A percentile compares a stretch with the other conserved stretches of the same genome.
Evolutionary conservation across 2,797 vertebrate genomes (phyloP).

Genomic region (Sebastiscus tertius): DNA sequence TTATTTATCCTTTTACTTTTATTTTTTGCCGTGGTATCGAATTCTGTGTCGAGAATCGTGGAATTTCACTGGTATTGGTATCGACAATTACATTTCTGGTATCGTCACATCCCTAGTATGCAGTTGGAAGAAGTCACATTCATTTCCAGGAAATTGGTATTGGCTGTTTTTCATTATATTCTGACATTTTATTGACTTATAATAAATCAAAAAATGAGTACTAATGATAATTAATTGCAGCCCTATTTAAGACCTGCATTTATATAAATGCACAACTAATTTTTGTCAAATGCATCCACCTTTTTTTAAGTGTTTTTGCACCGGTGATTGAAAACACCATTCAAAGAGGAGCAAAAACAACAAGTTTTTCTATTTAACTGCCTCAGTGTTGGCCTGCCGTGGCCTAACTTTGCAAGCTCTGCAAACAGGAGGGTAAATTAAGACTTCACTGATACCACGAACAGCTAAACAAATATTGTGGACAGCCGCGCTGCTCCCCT

Average conservation of each 20-base stretch:
- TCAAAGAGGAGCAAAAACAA: neutral
- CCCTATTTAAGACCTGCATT: neutral
- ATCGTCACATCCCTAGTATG: too few species aligned
- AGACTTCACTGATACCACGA: slow-evolving; percentile 52
- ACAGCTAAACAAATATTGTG: slow-evolving; percentile 81
- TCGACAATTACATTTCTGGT: too few species aligned
- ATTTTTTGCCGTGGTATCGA: too few species aligned
- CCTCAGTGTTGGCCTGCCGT: neutral
- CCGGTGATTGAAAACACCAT: neutral
- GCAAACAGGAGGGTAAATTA: slow-evolving; percentile 62
- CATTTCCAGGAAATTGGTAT: too few species aligned
- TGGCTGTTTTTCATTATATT: too few species aligned
- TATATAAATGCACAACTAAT: neutral
- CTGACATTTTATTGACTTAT: too few species aligned
- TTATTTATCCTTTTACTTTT: too few species aligned
- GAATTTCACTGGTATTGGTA: too few species aligned
- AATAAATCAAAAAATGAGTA: too few species aligned
- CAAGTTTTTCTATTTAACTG: neutral
- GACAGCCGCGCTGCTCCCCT: slow-evolving; percentile 49
- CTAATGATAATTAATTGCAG: too few species aligned
- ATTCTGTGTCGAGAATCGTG: too few species aligned
- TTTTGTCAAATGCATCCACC: neutral
- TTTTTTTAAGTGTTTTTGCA: neutral
- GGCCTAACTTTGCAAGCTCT: slow-evolving; percentile 17
- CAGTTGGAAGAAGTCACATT: too few species aligned